Conservation (phyloP, 1,140 invertebrate species). For the Dreissena polymorpha region DNA sequence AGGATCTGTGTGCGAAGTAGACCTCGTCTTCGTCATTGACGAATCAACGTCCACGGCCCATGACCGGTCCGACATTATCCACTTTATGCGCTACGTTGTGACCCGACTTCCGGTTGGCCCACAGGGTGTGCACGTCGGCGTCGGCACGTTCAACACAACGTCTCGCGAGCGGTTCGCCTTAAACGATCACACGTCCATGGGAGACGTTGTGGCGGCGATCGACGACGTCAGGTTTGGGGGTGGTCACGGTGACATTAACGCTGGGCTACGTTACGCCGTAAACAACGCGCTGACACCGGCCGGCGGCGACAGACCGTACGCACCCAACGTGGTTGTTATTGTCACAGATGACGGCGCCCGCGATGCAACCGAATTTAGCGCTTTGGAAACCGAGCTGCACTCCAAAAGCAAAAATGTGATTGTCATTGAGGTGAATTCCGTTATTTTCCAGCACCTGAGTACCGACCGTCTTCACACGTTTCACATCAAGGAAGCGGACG, state of each 20-base stretch:
- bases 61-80: not conserved
- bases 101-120: not conserved
- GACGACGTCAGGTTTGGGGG: not conserved
- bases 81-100: slow-evolving; percentile 9
- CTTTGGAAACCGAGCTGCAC: slow-evolving; percentile 6
- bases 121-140: not conserved
- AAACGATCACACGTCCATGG: not conserved
- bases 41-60: not conserved
- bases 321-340: slow-evolving; percentile 8
- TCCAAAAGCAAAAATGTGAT: not conserved
- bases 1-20: not conserved
- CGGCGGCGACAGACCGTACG: slow-evolving; percentile 4
- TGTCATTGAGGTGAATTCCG: not conserved
- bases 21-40: slow-evolving; percentile 24
- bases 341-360: slow-evolving; percentile 12
- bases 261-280: not conserved
- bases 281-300: slow-evolving; percentile 1
- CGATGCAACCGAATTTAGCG: not conserved
- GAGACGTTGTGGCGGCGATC: not conserved
- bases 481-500: not conserved
- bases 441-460: not conserved
- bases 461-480: not conserved
- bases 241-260: slow-evolving; percentile 1
- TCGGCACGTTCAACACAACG: not conserved
- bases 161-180: not conserved